Evolutionary conservation across 2,113 vertebrate species (phyloP), one percentile per base, ranked within the genome.

Genomic region (Lepus timidus): DNA sequence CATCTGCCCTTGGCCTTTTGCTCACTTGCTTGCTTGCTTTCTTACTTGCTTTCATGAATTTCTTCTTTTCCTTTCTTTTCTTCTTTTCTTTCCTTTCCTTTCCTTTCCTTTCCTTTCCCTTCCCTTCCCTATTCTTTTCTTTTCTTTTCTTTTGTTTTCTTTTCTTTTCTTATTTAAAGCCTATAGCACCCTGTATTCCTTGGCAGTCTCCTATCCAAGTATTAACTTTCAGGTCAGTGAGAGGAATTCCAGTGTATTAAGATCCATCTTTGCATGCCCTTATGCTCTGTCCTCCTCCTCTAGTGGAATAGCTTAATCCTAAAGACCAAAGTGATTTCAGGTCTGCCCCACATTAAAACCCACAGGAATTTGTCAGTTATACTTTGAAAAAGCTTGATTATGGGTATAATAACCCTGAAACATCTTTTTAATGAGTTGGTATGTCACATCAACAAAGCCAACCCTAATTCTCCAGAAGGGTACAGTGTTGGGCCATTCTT

Each of bases 381-480:
- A 74, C 85, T 95, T 90, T 91, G 81, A n/a, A 90, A 58, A 87
- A 93, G 64, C 33, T 87, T 17, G 36, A n/a, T 51, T 82, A 44
- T 91, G 3, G 14, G 16, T 81, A 36, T 75, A 62, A 94, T 94
- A 67, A 20, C 8, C 44, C 74, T 91, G 94, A 90, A 90, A 85
- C 44, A 52, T 33, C n/a, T 78, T 93, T 93, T 95, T 83, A 68
- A 81, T 6, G 33, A 61, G 75, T 71, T 27, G 27, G 39, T 78
- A n/a, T 17, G 80, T 89, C 25, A 87, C 5, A 39, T 62, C 76
- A 75, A 90, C 74, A 92, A 90, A 90, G 70, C 29, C 33, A 81
- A 31, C 51, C 22, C 76, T 80, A 4, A 73, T 25, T 74, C 73
- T 90, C 33, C 61, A 19, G 20, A 85, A 88, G 14, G 25, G 7